phyloP scores from a whole-genome alignment of 64 coral and sea anemone genomes.

The Trachythela sp. region DNA sequence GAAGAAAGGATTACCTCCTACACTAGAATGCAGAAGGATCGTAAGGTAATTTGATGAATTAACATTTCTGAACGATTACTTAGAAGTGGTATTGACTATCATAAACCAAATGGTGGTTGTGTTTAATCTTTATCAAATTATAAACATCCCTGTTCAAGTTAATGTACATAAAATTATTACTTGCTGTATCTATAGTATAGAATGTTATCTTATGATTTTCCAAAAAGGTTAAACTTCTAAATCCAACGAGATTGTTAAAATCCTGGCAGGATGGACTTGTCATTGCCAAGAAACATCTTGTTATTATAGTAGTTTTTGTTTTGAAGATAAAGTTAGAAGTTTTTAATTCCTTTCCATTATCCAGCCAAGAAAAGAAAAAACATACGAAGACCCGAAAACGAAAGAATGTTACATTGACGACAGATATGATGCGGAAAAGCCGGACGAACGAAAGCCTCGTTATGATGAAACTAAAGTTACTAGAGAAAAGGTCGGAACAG shows the following conservation, averaged over 20 bases:
- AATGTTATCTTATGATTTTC: too few relatives aligned
- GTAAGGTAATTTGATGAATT: not conserved
- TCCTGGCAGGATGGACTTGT: too few relatives aligned
- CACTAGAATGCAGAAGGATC: not conserved
- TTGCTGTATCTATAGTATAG: too few relatives aligned
- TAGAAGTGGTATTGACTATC: too few relatives aligned
- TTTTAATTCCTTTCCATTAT: not conserved
- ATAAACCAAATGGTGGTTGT: too few relatives aligned
- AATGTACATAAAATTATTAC: too few relatives aligned
- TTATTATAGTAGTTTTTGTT: not conserved
- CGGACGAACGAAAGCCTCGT: not conserved
- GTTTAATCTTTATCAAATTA: too few relatives aligned
- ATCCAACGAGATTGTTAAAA: too few relatives aligned
- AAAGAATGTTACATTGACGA: not conserved
- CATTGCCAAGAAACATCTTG: not conserved
- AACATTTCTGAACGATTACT: not conserved
- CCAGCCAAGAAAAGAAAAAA: not conserved
- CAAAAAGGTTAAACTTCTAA: too few relatives aligned
- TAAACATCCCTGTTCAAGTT: too few relatives aligned
- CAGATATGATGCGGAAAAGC: not conserved
- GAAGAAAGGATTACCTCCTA: not conserved
- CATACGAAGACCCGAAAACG: not conserved
- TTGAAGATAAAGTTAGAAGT: not conserved
- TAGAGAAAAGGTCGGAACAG: not conserved
- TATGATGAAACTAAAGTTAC: not conserved